These are phyloP conservation scores for Thalassarche chlororhynchos DNA, from an alignment of 2,113 vertebrate species.

Conservation along the genomic window DNA sequence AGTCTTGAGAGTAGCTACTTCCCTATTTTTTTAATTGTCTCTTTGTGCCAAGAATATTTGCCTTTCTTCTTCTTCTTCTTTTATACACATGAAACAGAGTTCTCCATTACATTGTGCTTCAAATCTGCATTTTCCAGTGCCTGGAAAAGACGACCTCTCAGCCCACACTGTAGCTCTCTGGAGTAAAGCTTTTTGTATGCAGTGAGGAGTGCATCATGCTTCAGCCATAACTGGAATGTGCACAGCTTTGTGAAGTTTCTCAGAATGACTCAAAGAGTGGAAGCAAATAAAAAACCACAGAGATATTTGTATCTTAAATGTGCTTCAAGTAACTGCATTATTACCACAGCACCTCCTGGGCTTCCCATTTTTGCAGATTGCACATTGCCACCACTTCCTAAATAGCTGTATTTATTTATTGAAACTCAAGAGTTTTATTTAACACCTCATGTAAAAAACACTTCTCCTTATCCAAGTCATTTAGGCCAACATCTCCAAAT, in stretches of 20 bases:
- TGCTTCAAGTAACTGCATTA: constrained; percentile 92
- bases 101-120: not conserved
- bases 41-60: not conserved
- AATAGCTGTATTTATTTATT: constrained; percentile 84
- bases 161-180: not conserved
- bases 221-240: constrained; percentile 66
- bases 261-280: constrained; percentile 76
- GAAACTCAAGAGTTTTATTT: constrained; percentile 63
- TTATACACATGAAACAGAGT: not conserved
- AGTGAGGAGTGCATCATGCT: not conserved
- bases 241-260: constrained; percentile 76
- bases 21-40: constrained; percentile 47
- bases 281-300: constrained; percentile 84
- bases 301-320: constrained; percentile 85
- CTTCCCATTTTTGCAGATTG: constrained; percentile 90
- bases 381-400: constrained; percentile 94
- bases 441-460: constrained; percentile 41
- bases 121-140: not conserved
- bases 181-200: not conserved
- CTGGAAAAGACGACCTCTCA: not conserved
- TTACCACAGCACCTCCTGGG: constrained; percentile 83
- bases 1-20: constrained; percentile 10
- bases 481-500: not conserved
- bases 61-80: constrained; percentile 31
- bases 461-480: constrained; percentile 5